Evolutionary conservation across 2,113 vertebrate genomes (phyloP).

Genomic region (Notarius quadriscutis): DNA sequence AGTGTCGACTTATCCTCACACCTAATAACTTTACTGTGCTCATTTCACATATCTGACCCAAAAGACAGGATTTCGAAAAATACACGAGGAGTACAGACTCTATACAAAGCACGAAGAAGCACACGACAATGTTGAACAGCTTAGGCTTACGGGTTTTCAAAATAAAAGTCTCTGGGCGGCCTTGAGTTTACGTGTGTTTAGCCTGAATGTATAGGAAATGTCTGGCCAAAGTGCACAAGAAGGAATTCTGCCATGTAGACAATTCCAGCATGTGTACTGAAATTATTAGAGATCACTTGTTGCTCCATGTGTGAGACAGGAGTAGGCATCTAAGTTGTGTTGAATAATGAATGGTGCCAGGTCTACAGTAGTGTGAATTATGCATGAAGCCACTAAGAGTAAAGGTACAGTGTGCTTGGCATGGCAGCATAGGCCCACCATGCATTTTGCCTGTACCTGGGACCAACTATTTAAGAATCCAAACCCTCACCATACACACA

Average conservation of each 20-base stretch:
- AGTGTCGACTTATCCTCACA: neutral
- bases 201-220: neutral
- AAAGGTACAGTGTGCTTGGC: slow-evolving; percentile 65
- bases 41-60: slow-evolving; percentile 11
- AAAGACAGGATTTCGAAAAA: neutral
- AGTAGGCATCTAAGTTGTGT: slow-evolving; percentile 46
- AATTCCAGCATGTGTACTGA: neutral
- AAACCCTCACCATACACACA: neutral
- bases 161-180: slow-evolving; percentile 22
- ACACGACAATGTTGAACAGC: neutral
- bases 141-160: neutral
- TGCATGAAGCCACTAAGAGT: slow-evolving; percentile 73
- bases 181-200: neutral
- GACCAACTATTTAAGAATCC: neutral
- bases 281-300: neutral
- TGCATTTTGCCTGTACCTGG: neutral
- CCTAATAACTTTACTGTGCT: neutral
- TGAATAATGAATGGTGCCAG: slow-evolving; percentile 74
- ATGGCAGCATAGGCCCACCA: neutral
- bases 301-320: slow-evolving; percentile 40
- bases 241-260: neutral
- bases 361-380: slow-evolving; percentile 73
- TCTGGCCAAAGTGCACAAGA: neutral
- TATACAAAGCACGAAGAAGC: neutral
- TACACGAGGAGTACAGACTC: too few species aligned